Conservation (phyloP, 2,888 invertebrate species). For the Chymomyza procnemis region DNA sequence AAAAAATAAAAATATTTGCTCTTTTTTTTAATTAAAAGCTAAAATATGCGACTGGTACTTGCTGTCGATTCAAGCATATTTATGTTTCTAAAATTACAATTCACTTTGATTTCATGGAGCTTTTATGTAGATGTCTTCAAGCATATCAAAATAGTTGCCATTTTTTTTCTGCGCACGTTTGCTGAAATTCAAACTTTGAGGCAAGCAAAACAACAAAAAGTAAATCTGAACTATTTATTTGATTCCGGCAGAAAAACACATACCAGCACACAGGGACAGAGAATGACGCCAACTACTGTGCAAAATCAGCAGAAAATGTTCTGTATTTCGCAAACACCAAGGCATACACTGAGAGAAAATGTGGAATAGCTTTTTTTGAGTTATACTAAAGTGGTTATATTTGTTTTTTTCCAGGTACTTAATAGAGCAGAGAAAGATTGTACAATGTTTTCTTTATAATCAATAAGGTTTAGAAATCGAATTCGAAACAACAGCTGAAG, state of each 20-base stretch:
- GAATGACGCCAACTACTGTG: constrained; percentile 64
- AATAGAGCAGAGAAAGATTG: too few species aligned
- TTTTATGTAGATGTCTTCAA: constrained; percentile 35
- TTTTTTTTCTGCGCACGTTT: constrained; percentile 47
- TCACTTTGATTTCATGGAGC: constrained; percentile 33
- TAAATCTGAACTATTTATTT: constrained; percentile 68
- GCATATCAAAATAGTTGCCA: not conserved
- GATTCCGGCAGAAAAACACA: constrained; percentile 47
- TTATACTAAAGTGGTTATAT: not conserved
- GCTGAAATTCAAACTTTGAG: constrained; percentile 56
- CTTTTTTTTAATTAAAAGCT: constrained; percentile 52
- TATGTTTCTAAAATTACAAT: constrained; percentile 14
- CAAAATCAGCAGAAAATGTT: constrained; percentile 63
- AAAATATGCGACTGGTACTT: not conserved
- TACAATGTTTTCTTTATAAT: too few species aligned
- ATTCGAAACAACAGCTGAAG: too few species aligned
- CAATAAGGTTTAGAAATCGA: too few species aligned
- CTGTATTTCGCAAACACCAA: constrained; percentile 36
- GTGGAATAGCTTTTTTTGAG: too few species aligned
- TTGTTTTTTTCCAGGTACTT: too few species aligned
- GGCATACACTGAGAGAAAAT: not conserved
- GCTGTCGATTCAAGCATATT: constrained; percentile 19
- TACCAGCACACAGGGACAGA: not conserved
- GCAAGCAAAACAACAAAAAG: constrained; percentile 41
- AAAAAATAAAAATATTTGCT: constrained; percentile 26